Evolutionary conservation across 2,797 vertebrate genomes (phyloP).

Genomic region (Helarctos malayanus): DNA sequence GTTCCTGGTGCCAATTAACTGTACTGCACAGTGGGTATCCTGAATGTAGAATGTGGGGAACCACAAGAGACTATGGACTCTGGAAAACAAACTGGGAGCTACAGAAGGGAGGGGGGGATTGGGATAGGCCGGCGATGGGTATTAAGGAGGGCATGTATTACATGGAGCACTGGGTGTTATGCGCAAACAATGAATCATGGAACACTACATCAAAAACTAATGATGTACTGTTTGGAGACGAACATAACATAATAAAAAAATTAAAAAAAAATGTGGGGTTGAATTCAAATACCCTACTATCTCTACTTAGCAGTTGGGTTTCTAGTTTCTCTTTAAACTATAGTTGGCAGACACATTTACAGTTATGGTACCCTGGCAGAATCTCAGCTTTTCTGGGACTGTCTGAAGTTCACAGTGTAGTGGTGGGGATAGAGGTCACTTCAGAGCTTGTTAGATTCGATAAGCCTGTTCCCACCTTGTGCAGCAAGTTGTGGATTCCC

Average conservation of each 20-base stretch:
- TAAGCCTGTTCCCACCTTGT: background rate
- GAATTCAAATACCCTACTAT: background rate
- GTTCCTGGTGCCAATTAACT: background rate
- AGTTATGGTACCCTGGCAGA: background rate
- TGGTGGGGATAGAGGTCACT: background rate
- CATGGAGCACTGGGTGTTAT: too few relatives aligned
- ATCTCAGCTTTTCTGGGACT: slow-evolving; percentile 23
- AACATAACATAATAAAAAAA: too few relatives aligned
- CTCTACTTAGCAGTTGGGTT: background rate
- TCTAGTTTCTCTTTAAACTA: slow-evolving; percentile 9
- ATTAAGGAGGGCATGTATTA: too few relatives aligned
- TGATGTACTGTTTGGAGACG: too few relatives aligned
- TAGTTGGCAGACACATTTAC: background rate
- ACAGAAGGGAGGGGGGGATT: too few relatives aligned
- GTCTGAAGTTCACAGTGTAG: background rate
- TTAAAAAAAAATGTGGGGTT: background rate
- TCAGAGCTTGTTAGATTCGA: background rate
- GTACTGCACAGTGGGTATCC: background rate
- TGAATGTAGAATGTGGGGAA: background rate
- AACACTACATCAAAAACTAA: too few relatives aligned
- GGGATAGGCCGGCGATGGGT: too few relatives aligned
- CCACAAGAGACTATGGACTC: too few relatives aligned
- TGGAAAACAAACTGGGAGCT: too few relatives aligned
- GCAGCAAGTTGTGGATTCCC: background rate
- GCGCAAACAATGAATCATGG: too few relatives aligned